Evolutionary conservation across 2,888 invertebrate genomes (phyloP).

Genomic region (Fissipunctia ypsillon): DNA sequence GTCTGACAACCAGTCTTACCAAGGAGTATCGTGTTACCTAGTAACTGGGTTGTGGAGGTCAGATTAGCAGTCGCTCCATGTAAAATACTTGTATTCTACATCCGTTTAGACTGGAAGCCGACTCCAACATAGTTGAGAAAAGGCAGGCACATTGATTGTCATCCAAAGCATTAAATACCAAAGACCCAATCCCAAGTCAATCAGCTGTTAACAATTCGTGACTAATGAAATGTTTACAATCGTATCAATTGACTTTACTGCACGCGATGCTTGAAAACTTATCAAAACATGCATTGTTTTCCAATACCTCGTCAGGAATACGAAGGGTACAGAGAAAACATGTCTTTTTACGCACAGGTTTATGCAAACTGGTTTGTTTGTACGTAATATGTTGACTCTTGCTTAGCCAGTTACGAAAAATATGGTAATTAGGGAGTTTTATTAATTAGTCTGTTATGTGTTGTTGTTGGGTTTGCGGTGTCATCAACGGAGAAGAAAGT

Average conservation of each 20-base stretch:
- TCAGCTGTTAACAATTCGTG: constrained; percentile 28
- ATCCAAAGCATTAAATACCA: neutral
- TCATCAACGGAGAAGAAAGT: constrained; percentile 35
- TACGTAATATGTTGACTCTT: neutral
- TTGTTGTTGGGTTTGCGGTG: neutral
- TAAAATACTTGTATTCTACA: too few relatives aligned
- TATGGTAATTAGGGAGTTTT: constrained; percentile 28
- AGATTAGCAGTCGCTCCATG: too few relatives aligned
- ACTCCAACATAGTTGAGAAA: too few relatives aligned
- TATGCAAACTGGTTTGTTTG: constrained; percentile 2
- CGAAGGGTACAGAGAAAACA: constrained; percentile 15
- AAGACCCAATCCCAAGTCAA: constrained; percentile 3
- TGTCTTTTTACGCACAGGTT: constrained; percentile 4
- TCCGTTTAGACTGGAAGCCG: too few relatives aligned
- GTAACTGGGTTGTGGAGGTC: too few relatives aligned
- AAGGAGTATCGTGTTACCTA: too few relatives aligned
- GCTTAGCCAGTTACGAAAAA: neutral
- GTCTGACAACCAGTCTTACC: too few relatives aligned
- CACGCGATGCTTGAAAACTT: constrained; percentile 59
- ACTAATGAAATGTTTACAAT: constrained; percentile 54
- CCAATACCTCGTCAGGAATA: constrained; percentile 15
- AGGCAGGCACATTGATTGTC: too few relatives aligned
- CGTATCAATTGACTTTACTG: constrained; percentile 37
- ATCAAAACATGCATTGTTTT: constrained; percentile 50
- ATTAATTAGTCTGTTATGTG: constrained; percentile 4